Conservation (phyloP, 2,113 vertebrate genomes). For the Gadus macrocephalus region DNA sequence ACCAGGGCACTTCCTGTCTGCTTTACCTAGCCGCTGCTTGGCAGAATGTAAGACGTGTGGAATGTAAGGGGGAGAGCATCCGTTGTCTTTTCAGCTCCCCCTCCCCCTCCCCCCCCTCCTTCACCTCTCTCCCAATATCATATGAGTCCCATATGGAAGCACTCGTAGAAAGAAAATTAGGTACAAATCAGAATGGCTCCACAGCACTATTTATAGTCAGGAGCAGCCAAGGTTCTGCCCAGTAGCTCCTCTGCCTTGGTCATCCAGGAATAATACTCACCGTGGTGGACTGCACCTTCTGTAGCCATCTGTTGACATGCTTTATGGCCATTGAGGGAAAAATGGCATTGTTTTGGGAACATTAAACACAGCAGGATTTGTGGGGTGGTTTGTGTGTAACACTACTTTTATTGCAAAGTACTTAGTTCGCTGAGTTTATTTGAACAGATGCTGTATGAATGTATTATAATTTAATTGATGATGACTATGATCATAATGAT, state of each 20-base stretch:
- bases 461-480: too few relatives aligned
- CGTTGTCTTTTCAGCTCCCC: constrained; percentile 4
- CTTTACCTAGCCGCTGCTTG: not conserved
- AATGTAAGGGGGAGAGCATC: constrained; percentile 14
- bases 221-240: constrained; percentile 7
- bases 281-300: not conserved
- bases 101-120: not conserved
- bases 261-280: not conserved
- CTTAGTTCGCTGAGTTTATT: too few relatives aligned
- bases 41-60: constrained; percentile 3
- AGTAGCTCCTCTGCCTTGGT: not conserved
- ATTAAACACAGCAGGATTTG: too few relatives aligned
- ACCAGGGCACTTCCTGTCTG: not conserved
- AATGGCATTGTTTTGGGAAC: too few relatives aligned
- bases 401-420: too few relatives aligned
- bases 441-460: too few relatives aligned
- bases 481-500: too few relatives aligned
- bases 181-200: constrained; percentile 33
- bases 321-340: too few relatives aligned
- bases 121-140: not conserved
- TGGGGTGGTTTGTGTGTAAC: too few relatives aligned
- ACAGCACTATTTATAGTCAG: constrained; percentile 26
- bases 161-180: constrained; percentile 31
- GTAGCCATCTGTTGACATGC: too few relatives aligned
- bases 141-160: constrained; percentile 34